Percentiles rank a stretch among this genome's conserved stretches.
Evolutionary conservation across 2,113 vertebrate genomes (phyloP).

Genomic region (Asarcornis scutulata): DNA sequence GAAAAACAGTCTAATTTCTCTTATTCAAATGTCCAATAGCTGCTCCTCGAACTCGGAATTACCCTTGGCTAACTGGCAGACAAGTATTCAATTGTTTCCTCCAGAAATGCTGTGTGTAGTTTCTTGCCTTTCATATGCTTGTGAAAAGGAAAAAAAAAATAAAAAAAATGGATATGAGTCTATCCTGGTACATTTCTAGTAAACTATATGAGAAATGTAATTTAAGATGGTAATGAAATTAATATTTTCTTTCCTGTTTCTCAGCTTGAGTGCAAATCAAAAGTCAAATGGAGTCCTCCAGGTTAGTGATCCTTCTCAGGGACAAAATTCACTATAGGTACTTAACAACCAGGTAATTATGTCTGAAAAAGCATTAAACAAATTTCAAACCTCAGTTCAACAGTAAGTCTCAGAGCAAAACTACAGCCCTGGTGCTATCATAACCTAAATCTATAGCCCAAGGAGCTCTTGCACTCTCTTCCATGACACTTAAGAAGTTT

Average conservation of each 20-base stretch:
- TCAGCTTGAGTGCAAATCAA: constrained; percentile 7
- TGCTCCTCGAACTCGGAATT: background rate
- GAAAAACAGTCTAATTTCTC: background rate
- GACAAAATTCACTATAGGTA: constrained; percentile 53
- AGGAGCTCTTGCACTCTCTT: background rate
- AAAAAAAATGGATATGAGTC: background rate
- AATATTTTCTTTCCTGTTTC: constrained; percentile 24
- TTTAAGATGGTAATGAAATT: background rate
- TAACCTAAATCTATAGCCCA: background rate
- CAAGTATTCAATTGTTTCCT: background rate
- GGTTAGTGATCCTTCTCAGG: constrained; percentile 49
- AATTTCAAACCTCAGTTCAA: constrained; percentile 20
- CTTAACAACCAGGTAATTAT: constrained; percentile 51
- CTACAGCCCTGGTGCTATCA: background rate
- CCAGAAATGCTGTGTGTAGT: background rate
- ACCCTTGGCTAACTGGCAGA: background rate
- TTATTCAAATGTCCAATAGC: background rate
- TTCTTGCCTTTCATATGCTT: background rate
- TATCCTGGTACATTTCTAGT: background rate
- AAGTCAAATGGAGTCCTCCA: constrained; percentile 42
- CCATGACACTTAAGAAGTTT: background rate
- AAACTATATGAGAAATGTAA: background rate
- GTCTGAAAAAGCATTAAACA: constrained; percentile 30
- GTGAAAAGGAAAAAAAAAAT: background rate
- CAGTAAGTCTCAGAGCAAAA: constrained; percentile 18